These are phyloP conservation scores for Mystacides longicornis DNA, from an alignment of 2,888 invertebrate species.

Conservation along the genomic window DNA sequence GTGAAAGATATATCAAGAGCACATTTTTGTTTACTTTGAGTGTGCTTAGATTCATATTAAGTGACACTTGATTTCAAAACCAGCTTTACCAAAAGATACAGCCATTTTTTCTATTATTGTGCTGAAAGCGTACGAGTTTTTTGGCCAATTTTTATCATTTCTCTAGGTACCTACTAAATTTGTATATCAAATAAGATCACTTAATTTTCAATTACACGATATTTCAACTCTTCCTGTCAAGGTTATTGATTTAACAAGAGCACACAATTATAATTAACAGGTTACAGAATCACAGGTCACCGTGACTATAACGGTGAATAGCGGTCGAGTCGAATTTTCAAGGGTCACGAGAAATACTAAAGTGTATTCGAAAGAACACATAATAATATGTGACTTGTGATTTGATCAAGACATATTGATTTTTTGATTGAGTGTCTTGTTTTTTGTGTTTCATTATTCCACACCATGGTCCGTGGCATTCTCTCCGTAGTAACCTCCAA, in stretches of 20 bases:
- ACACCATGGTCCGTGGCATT: too few relatives aligned
- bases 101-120: background rate
- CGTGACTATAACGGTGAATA: background rate
- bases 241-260: too few relatives aligned
- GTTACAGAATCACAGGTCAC: background rate
- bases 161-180: too few relatives aligned
- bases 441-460: background rate
- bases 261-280: background rate
- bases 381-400: too few relatives aligned
- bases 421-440: conserved; percentile 3
- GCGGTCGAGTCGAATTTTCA: conserved; percentile 4
- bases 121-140: background rate
- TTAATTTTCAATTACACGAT: too few relatives aligned
- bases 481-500: background rate
- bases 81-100: background rate
- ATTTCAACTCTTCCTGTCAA: too few relatives aligned
- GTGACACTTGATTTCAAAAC: background rate
- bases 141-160: too few relatives aligned
- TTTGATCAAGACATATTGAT: conserved; percentile 5
- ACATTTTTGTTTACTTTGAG: background rate
- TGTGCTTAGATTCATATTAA: background rate
- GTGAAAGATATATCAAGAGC: too few relatives aligned
- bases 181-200: too few relatives aligned
- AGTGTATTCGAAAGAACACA: too few relatives aligned
- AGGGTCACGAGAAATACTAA: conserved; percentile 16